Base-by-base conservation (phyloP, 1,140 invertebrate species). In the Stegodyphus mimosarum region DNA sequence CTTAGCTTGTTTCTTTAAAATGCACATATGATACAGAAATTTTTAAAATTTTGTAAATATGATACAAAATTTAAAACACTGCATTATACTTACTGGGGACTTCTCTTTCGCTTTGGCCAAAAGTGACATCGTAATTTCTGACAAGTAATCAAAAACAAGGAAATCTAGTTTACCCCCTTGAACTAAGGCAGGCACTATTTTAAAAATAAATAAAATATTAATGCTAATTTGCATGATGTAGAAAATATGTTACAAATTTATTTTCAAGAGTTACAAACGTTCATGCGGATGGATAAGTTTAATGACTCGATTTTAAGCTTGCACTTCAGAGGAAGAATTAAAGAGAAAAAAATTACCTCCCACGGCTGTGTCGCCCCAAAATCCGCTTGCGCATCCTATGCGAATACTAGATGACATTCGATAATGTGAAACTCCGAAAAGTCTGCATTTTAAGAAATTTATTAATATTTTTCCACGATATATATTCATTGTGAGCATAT, bases 361-460 rank as follows among this genome's bases (percentile, higher is more conserved):
- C 69, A 91, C 91, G 10, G 92, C 89, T n/a, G 92, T 92, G 88
- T 93, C 92, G 55, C 92, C 92, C 92, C 92, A 93, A 89, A 93
- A 93, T 84, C 92, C 92, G 87, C 90, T 91, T 13, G 91, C 91
- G 88, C 92, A 93, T 51, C 92, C 92, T 73, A 93, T 92, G 76
- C 90, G 89, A 18, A 92, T 89, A 49, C 89, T 88, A 33, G 74
- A 84, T 18, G 81, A 75, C 81, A 84, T 84, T 74, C 60, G 80
- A 13, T 51, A 52, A 55, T 48, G 72, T 2, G 63, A 55, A 49
- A 18, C 7, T 6, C 81, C 51, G 49, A 60, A 18, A 17, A 52
- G 6, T 74, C 81, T 84, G 73, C 81, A 84, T 84, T 84, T 84
- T 84, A 84, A 75, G 50, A 84, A 76, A 55, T 76, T 75, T n/a